Conservation (phyloP, 2,113 vertebrate species). For the Apaloderma vittatum region DNA sequence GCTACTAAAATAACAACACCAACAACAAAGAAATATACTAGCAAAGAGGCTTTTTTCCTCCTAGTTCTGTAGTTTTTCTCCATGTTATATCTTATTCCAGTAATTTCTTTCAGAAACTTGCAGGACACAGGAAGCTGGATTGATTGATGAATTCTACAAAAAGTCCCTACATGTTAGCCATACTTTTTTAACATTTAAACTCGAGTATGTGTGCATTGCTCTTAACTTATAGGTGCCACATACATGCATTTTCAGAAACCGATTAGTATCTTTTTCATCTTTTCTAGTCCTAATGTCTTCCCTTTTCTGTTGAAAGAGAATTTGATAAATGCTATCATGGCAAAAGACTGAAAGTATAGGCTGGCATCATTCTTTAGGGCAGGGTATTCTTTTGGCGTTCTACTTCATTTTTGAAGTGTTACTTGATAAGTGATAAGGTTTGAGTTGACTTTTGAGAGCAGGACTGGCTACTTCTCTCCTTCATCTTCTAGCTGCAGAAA, state of each 20-base stretch:
- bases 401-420: background rate
- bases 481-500: background rate
- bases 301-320: background rate
- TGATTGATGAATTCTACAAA: background rate
- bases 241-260: background rate
- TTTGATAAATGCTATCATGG: background rate
- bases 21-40: background rate
- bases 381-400: background rate
- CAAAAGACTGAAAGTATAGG: background rate
- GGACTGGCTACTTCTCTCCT: background rate
- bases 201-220: background rate
- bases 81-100: background rate
- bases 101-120: background rate
- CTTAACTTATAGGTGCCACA: background rate
- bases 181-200: background rate
- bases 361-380: background rate
- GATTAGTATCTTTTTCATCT: background rate
- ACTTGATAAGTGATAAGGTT: background rate
- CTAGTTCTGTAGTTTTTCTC: background rate
- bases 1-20: background rate
- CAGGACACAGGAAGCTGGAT: accelerated
- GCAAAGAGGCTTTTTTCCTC: background rate
- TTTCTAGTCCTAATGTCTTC: background rate
- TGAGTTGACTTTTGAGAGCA: background rate
- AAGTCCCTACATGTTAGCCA: background rate